Evolutionary conservation across 1,140 invertebrate species (phyloP).

Genomic region (Eumeta japonica): DNA sequence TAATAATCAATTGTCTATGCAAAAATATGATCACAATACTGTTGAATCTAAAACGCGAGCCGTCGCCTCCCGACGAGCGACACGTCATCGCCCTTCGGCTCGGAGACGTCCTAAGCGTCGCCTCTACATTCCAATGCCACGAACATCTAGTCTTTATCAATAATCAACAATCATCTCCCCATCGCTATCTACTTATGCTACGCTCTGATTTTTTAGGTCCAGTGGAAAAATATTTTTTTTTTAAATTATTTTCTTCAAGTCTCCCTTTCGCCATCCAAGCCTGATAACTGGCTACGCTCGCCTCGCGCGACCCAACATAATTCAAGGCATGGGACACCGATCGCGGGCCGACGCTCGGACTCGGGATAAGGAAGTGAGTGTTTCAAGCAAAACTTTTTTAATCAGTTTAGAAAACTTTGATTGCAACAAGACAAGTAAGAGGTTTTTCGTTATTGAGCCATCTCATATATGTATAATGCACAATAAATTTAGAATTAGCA

Average conservation of each 20-base stretch:
- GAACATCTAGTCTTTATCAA: conserved; percentile 55
- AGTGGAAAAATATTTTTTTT: conserved; percentile 56
- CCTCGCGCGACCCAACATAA: conserved; percentile 38
- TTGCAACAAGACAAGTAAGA: no score
- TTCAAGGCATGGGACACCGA: conserved; percentile 30
- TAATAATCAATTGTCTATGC: no score
- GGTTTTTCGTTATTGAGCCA: no score
- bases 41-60: conserved; percentile 43
- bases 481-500: no score
- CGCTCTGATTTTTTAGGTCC: conserved; percentile 40
- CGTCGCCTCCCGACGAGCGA: no score
- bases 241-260: no score
- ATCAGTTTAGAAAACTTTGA: no score
- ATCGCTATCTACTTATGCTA: conserved; percentile 51
- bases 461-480: no score
- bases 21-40: conserved; percentile 50
- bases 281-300: conserved; percentile 29
- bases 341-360: no score
- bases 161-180: conserved; percentile 56
- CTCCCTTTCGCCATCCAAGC: conserved; percentile 38
- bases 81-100: no score
- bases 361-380: no score
- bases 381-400: no score
- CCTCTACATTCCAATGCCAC: conserved; percentile 37
- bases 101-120: conserved; percentile 4